phyloP scores from a whole-genome alignment of 37 sponge, comb jelly and placozoan species.

The Chondrilla cf. caribensis region DNA sequence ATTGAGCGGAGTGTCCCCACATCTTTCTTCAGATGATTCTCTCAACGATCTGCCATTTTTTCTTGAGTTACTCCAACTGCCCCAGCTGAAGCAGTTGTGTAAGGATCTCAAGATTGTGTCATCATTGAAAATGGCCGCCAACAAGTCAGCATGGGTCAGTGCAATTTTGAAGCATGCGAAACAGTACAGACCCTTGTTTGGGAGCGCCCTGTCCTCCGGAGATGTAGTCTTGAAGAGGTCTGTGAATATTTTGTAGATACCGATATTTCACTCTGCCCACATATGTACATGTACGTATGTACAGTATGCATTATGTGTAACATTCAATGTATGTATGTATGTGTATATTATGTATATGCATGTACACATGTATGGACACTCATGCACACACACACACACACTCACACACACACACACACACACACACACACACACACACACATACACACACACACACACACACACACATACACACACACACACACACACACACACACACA shows the following conservation, averaged over 20 bases:
- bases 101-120: slow-evolving; percentile 47
- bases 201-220: slow-evolving; percentile 23
- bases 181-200: slow-evolving; percentile 61
- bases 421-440: too few species aligned
- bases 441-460: too few species aligned
- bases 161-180: slow-evolving; percentile 39
- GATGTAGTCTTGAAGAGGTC: slow-evolving; percentile 39
- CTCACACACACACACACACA: too few species aligned
- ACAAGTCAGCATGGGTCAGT: slow-evolving; percentile 41
- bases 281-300: too few species aligned
- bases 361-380: too few species aligned
- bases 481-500: too few species aligned
- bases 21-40: neutral
- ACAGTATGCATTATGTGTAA: neutral
- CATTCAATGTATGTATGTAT: neutral
- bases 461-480: too few species aligned
- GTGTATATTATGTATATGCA: neutral
- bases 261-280: too few species aligned
- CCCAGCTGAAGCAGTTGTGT: slow-evolving; percentile 50
- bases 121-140: neutral
- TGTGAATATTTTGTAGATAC: too few species aligned
- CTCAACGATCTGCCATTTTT: slow-evolving; percentile 37
- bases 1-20: neutral
- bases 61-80: slow-evolving; percentile 40
- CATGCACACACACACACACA: too few species aligned